A percentile compares a stretch with the other conserved stretches of the same genome.
These are phyloP conservation scores for Lasioglossum lativentre DNA, from an alignment of 2,888 invertebrate genomes.

Conservation along the genomic window DNA sequence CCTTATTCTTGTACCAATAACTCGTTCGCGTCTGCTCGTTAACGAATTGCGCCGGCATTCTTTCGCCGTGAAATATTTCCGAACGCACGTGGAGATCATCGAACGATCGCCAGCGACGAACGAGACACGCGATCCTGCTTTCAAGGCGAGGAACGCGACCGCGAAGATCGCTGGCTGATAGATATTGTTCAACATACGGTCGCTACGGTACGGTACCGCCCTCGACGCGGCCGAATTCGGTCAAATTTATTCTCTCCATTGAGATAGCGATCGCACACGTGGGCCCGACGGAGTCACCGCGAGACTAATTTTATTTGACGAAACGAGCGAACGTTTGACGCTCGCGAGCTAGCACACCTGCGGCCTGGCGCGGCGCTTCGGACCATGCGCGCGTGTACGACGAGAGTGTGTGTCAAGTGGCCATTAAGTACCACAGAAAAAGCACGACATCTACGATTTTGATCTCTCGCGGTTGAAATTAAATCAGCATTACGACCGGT, in stretches of 20 bases:
- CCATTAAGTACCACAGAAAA: constrained; percentile 77
- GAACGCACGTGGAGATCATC: neutral
- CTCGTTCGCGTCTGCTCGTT: constrained; percentile 6
- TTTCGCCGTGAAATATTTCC: constrained; percentile 9
- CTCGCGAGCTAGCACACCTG: constrained; percentile 28
- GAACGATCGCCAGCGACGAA: neutral
- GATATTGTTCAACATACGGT: constrained; percentile 49
- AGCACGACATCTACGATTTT: constrained; percentile 74
- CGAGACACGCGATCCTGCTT: neutral
- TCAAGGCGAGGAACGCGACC: constrained; percentile 20
- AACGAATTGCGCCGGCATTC: constrained; percentile 23
- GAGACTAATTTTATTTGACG: constrained; percentile 64
- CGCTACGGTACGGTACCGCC: constrained; percentile 5
- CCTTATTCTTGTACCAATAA: constrained; percentile 40
- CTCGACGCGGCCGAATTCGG: constrained; percentile 48
- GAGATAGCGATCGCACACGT: constrained; percentile 57
- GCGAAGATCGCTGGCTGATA: constrained; percentile 46
- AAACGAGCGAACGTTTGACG: constrained; percentile 62
- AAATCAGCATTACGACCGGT: constrained; percentile 81
- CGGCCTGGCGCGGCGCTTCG: neutral
- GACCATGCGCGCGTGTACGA: neutral
- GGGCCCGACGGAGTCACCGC: constrained; percentile 57
- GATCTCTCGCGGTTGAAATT: constrained; percentile 79
- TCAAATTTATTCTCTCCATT: constrained; percentile 54
- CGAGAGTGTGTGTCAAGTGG: constrained; percentile 77